Percentiles rank a stretch among this genome's conserved stretches.
These are phyloP conservation scores for Chirona hameri DNA, from an alignment of 2,888 invertebrate genomes.

Conservation along the genomic window DNA sequence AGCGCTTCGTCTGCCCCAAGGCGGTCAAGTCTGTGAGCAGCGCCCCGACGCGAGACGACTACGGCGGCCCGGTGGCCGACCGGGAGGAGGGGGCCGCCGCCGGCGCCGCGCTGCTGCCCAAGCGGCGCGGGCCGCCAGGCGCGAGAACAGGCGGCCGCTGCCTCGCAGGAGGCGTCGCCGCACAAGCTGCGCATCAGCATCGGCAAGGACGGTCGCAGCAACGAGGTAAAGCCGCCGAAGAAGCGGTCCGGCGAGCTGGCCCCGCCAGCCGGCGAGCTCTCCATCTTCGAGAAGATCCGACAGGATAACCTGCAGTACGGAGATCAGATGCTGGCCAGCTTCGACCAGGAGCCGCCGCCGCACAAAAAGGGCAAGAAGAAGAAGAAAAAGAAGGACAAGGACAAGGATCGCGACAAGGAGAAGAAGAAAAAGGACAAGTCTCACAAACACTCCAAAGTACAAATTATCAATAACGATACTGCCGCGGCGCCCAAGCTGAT, in stretches of 20 bases:
- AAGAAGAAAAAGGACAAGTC: constrained; percentile 53
- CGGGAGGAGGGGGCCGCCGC: neutral
- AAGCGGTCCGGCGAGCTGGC: constrained; percentile 32
- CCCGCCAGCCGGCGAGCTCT: constrained; percentile 27
- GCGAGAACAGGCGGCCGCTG: neutral
- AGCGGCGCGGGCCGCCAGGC: neutral
- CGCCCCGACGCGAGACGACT: constrained; percentile 8
- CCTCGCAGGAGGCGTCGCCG: neutral
- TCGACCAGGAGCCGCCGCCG: constrained; percentile 50
- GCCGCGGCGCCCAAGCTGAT: constrained; percentile 65
- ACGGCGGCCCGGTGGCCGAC: neutral
- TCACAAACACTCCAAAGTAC: constrained; percentile 44
- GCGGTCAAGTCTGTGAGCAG: constrained; percentile 24
- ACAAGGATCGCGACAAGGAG: constrained; percentile 55
- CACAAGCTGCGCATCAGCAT: constrained; percentile 7
- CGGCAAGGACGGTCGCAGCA: neutral
- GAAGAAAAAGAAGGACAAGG: constrained; percentile 53
- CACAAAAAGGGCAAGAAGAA: constrained; percentile 47
- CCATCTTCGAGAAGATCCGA: constrained; percentile 62
- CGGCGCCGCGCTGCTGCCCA: neutral
- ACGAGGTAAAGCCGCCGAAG: constrained; percentile 33
- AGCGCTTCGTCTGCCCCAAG: constrained; percentile 13
- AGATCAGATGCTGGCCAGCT: constrained; percentile 76
- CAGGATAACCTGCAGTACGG: constrained; percentile 84
- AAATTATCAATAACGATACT: constrained; percentile 33